These are phyloP conservation scores for Scyliorhinus canicula DNA, from an alignment of 2,797 vertebrate genomes.

Conservation along the genomic window DNA sequence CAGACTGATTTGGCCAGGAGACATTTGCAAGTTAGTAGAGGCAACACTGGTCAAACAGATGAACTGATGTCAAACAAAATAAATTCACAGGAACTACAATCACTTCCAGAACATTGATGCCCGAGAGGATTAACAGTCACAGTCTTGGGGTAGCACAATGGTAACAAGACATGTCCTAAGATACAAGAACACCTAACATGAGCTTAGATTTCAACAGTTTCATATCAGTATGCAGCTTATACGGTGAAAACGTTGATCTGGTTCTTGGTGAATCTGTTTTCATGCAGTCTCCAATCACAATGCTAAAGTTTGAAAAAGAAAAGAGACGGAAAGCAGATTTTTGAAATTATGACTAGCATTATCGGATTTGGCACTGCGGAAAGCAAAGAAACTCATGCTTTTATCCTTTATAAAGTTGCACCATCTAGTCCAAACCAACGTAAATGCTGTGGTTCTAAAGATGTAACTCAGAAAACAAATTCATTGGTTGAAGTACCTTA, in stretches of 20 bases:
- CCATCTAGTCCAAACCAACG: neutral
- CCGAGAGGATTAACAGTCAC: neutral
- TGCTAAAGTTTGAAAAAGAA: neutral
- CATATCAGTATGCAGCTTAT: neutral
- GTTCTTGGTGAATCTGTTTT: neutral
- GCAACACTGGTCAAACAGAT: neutral
- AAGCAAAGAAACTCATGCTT: neutral
- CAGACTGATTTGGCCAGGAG: neutral
- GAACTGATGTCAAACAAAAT: neutral
- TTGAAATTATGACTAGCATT: neutral
- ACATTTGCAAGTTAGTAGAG: neutral
- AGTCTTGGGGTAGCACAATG: neutral
- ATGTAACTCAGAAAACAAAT: neutral
- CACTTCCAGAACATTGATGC: neutral
- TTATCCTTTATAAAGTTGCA: neutral
- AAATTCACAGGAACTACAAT: neutral
- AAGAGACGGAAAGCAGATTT: neutral
- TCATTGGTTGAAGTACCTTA: constrained; percentile 64
- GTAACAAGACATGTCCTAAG: neutral
- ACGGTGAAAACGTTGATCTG: neutral
- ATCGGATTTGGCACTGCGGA: neutral
- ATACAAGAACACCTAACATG: neutral
- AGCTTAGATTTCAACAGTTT: neutral
- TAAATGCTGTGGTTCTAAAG: neutral
- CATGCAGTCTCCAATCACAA: neutral